phyloP scores from a whole-genome alignment of 2,797 vertebrate genomes.

The Neoniphon sammara region DNA sequence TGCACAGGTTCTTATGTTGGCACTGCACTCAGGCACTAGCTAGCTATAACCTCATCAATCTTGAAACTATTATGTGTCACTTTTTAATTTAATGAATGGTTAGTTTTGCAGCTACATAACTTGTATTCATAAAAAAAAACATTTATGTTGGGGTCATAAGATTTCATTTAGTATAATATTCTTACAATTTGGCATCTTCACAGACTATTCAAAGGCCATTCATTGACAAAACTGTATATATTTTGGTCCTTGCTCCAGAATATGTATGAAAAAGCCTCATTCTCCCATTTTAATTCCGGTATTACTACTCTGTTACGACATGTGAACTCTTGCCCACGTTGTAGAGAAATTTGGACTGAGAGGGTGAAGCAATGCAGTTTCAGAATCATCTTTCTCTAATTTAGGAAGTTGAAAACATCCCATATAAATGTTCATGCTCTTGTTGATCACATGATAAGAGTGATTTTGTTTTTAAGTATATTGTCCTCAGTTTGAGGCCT shows the following conservation, averaged over 20 bases:
- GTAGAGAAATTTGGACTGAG: neutral
- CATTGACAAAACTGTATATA: too few relatives aligned
- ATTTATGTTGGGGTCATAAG: neutral
- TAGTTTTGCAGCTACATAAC: neutral
- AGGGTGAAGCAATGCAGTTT: neutral
- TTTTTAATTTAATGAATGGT: neutral
- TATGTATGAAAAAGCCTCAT: neutral
- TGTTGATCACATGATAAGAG: neutral
- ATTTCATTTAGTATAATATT: neutral
- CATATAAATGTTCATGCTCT: neutral
- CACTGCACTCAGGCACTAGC: constrained; percentile 13
- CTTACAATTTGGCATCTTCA: neutral
- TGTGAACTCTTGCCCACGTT: neutral
- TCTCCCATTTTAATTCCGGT: too few relatives aligned
- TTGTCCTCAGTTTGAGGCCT: too few relatives aligned
- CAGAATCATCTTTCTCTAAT: neutral
- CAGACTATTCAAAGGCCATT: neutral
- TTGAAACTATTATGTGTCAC: neutral
- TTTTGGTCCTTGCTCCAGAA: too few relatives aligned
- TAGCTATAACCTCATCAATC: constrained; percentile 14
- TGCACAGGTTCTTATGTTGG: constrained; percentile 33
- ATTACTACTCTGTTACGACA: neutral
- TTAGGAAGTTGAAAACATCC: neutral
- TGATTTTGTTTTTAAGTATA: too few relatives aligned
- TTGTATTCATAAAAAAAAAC: neutral